A percentile compares a stretch with the other conserved stretches of the same genome.
Evolutionary conservation across 2,888 invertebrate genomes (phyloP).

Genomic region (Pyralis farinalis): DNA sequence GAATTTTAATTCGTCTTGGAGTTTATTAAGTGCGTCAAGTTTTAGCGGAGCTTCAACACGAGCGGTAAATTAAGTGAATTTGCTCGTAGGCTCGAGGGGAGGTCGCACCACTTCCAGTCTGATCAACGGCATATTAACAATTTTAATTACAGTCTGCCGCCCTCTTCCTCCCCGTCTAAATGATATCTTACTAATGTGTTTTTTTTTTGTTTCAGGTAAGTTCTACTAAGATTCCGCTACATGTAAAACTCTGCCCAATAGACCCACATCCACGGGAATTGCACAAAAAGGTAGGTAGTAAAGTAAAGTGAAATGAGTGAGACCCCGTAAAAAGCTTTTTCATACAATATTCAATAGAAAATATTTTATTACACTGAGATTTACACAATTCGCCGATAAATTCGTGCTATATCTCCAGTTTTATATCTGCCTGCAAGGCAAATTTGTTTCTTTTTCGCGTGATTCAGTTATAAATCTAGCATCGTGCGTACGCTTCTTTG

Average conservation of each 20-base stretch:
- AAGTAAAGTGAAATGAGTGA: conserved; percentile 71
- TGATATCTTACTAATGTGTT: conserved; percentile 1
- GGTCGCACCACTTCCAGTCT: conserved; percentile 44
- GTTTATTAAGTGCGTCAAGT: conserved; percentile 80
- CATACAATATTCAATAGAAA: conserved; percentile 78
- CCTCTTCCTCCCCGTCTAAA: conserved; percentile 14
- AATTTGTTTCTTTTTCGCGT: conserved; percentile 77
- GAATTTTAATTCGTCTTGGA: conserved; percentile 75
- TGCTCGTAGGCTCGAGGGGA: conserved; percentile 47
- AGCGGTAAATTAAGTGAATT: conserved; percentile 73
- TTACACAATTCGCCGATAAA: conserved; percentile 77
- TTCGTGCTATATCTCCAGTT: conserved; percentile 69
- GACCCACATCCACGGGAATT: conserved; percentile 48
- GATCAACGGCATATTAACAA: conserved; percentile 52
- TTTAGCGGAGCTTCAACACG: conserved; percentile 58
- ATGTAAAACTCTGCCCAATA: conserved; percentile 34
- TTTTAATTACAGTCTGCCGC: conserved; percentile 41
- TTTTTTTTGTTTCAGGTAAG: conserved; percentile 57
- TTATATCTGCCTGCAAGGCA: conserved; percentile 70
- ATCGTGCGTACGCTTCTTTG: conserved; percentile 70
- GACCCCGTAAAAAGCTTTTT: conserved; percentile 69
- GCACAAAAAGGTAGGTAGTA: conserved; percentile 70
- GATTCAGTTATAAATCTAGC: conserved; percentile 74
- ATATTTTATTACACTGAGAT: conserved; percentile 78
- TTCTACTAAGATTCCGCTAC: conserved; percentile 31